Evolutionary conservation across 2,113 vertebrate genomes (phyloP).

Genomic region (Coptodon bakossiorum): DNA sequence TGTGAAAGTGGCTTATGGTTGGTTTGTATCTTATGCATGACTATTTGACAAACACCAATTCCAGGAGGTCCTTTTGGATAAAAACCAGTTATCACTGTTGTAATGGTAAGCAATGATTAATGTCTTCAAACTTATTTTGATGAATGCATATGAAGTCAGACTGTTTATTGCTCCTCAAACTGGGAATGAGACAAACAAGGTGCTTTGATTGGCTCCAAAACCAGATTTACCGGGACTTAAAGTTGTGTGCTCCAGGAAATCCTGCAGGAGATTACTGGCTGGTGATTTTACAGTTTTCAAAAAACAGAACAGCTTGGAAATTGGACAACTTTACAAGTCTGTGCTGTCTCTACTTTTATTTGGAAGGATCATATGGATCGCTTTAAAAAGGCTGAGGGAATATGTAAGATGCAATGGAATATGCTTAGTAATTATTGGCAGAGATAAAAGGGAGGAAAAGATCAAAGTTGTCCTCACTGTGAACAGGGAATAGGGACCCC

Average conservation of each 20-base stretch:
- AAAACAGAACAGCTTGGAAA: background rate
- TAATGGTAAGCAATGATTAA: background rate
- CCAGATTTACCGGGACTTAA: background rate
- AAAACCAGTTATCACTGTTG: background rate
- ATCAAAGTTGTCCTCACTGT: background rate
- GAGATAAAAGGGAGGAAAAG: background rate
- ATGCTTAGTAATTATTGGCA: background rate
- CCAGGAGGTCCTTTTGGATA: background rate
- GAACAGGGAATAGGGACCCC: background rate
- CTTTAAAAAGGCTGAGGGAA: background rate
- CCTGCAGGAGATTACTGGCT: background rate
- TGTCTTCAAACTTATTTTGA: background rate
- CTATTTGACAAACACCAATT: background rate
- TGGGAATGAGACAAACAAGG: background rate
- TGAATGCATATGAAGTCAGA: background rate
- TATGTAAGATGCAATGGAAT: background rate
- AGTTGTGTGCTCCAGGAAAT: background rate
- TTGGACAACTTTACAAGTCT: background rate
- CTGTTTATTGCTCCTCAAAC: background rate
- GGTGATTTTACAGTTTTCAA: background rate
- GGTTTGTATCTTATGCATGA: background rate
- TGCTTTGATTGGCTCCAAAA: background rate
- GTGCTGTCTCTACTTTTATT: background rate
- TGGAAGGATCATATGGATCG: background rate
- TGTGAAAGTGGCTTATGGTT: background rate